Conservation (phyloP, 2,113 vertebrate species). For the Hippoglossus stenolepis region DNA sequence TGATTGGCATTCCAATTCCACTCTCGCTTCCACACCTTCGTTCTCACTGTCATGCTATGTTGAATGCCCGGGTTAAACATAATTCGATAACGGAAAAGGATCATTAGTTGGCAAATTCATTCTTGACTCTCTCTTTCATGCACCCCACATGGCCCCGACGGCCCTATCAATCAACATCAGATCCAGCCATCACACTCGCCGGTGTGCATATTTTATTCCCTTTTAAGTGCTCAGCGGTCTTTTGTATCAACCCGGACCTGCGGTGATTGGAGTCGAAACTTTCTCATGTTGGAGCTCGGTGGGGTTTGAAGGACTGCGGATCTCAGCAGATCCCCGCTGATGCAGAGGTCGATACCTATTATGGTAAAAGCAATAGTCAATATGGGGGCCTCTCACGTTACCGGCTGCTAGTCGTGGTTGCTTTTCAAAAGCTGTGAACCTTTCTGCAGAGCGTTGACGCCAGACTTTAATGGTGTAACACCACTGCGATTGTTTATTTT, state of each 20-base stretch:
- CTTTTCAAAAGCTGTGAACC: constrained; percentile 28
- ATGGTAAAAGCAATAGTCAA: constrained; percentile 75
- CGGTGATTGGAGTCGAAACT: constrained; percentile 53
- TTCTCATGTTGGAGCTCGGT: constrained; percentile 59
- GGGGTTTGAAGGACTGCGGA: constrained; percentile 68
- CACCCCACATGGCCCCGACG: constrained; percentile 49
- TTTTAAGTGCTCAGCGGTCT: constrained; percentile 60
- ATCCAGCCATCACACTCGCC: constrained; percentile 56
- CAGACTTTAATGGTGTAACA: constrained; percentile 45
- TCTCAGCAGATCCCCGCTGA: constrained; percentile 70
- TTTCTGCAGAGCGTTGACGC: constrained; percentile 23
- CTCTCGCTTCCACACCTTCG: constrained; percentile 37
- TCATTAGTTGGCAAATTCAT: constrained; percentile 70
- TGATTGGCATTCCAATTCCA: constrained; percentile 61
- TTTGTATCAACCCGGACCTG: constrained; percentile 48
- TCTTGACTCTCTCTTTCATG: constrained; percentile 64
- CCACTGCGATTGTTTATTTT: constrained; percentile 23
- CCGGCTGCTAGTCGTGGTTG: constrained; percentile 25
- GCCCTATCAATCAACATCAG: constrained; percentile 64
- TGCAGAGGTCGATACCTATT: constrained; percentile 73
- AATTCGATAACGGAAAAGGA: constrained; percentile 69
- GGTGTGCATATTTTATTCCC: constrained; percentile 54
- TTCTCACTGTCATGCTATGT: constrained; percentile 51
- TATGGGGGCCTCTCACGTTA: constrained; percentile 42
- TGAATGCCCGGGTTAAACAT: constrained; percentile 64